Percentiles rank a stretch among this genome's conserved stretches.
phyloP scores from a whole-genome alignment of 2,113 vertebrate species.

The Prunella fulvescens region DNA sequence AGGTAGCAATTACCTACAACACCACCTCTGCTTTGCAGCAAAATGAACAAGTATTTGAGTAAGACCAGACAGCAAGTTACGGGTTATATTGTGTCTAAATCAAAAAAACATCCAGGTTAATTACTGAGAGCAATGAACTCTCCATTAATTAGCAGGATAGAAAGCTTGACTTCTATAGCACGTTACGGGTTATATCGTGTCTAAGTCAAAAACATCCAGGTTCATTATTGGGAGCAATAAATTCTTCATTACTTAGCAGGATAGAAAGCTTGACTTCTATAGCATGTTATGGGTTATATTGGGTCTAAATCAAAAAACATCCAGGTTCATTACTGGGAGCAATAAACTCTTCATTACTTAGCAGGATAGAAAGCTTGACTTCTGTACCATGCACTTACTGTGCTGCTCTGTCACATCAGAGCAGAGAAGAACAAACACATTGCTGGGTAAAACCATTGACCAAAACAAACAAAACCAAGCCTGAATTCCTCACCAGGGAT shows the following conservation, averaged over 20 bases:
- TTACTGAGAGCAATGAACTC: background rate
- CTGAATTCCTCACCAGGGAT: slow-evolving; percentile 82
- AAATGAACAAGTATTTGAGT: background rate
- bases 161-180: background rate
- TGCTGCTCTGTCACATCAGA: background rate
- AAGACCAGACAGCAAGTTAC: background rate
- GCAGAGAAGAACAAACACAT: background rate
- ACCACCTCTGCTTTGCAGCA: background rate
- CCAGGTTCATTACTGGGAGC: background rate
- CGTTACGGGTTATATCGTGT: background rate
- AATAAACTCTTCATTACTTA: background rate
- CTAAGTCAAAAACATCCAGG: background rate
- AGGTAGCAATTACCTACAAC: background rate
- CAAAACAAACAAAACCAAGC: background rate
- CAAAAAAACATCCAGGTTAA: background rate
- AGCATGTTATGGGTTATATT: background rate
- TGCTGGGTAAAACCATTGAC: background rate
- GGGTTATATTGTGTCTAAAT: background rate
- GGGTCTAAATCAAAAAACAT: background rate
- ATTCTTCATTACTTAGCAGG: background rate
- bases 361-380: background rate
- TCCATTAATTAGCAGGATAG: background rate
- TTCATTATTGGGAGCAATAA: background rate
- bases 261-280: background rate
- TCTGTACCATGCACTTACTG: background rate